A percentile compares a stretch with the other conserved stretches of the same genome.
Evolutionary conservation across 2,113 vertebrate genomes (phyloP).

Genomic region (Syngnathoides biaculeatus): DNA sequence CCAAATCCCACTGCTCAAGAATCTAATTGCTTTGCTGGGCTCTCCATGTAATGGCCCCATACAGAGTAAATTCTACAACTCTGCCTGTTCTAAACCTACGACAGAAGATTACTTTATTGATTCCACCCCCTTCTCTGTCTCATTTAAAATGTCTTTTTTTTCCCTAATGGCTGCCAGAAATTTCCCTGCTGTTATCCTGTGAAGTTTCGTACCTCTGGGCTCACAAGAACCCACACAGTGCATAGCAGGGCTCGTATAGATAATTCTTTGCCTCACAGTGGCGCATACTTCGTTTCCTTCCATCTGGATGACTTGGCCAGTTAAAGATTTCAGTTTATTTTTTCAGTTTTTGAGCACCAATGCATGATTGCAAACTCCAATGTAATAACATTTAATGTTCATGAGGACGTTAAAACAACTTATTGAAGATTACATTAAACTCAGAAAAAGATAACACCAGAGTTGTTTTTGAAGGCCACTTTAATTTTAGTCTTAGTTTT

Average conservation of each 20-base stretch:
- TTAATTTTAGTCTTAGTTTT: no score
- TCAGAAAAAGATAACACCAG: background rate
- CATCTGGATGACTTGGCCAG: background rate
- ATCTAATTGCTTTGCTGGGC: constrained; percentile 65
- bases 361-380: background rate
- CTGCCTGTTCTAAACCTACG: constrained; percentile 39
- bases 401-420: background rate
- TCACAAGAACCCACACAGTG: constrained; percentile 33
- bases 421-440: background rate
- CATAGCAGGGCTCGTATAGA: constrained; percentile 22
- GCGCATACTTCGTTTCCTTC: constrained; percentile 21
- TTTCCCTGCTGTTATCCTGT: constrained; percentile 33
- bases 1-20: constrained; percentile 21
- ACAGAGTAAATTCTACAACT: constrained; percentile 54
- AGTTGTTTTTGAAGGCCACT: no score
- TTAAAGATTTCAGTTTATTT: constrained; percentile 4
- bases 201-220: constrained; percentile 26
- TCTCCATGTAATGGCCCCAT: constrained; percentile 55
- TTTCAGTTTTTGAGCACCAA: background rate
- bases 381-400: background rate
- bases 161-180: constrained; percentile 31
- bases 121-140: constrained; percentile 15
- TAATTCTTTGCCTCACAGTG: constrained; percentile 20
- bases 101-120: constrained; percentile 70
- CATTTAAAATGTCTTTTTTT: constrained; percentile 31